Base-by-base conservation (phyloP, 2,888 invertebrate species). In the Beris morrisii region DNA sequence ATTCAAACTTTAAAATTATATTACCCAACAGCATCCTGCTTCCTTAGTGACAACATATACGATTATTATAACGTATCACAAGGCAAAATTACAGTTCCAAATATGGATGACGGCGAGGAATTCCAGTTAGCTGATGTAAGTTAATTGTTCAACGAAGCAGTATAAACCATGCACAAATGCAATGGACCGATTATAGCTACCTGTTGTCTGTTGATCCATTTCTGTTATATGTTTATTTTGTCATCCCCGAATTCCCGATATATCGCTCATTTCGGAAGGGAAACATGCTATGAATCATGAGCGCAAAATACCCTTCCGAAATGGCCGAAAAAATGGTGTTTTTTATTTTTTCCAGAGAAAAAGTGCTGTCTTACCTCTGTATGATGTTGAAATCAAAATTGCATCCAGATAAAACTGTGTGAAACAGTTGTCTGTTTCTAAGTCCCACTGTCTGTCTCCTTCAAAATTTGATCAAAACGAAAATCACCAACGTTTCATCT, bases 41-140 rank as follows among this genome's bases (percentile, higher is more conserved):
- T 86, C 75, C 88, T 97, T 79, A 87, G 87, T 76, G 87, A 95
- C 82, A 89, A 96, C 86, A 89, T 96, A 85, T 86, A 92, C 85
- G 93, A 94, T 84, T 98, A 97, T 87, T 83, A 86, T 86, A 93
- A 89, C 88, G 93, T 96, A 80, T 86, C 97, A 78, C 97, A 98
- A 89, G 98, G 97, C 86, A 96, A 96, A 87, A 88, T 89, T 80
- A 91, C 90, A 77, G 97, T 98, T 82, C 95, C 97, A 78, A 90
- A 88, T 83, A 90, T 98, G 76, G 95, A 98, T 84, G 98, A 98
- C 83, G 89, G 87, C 78, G 97, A 97, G 83, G 97, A 98, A 88
- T 91, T 89, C 86, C 38, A 70, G 70, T 84, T 92, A 76, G 93
- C 93, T 75, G 93, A 94, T 84, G 94, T 94, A 91, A 93, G 93